phyloP scores from a whole-genome alignment of 2,113 vertebrate genomes.

The Cyphomyrus plagiostoma region DNA sequence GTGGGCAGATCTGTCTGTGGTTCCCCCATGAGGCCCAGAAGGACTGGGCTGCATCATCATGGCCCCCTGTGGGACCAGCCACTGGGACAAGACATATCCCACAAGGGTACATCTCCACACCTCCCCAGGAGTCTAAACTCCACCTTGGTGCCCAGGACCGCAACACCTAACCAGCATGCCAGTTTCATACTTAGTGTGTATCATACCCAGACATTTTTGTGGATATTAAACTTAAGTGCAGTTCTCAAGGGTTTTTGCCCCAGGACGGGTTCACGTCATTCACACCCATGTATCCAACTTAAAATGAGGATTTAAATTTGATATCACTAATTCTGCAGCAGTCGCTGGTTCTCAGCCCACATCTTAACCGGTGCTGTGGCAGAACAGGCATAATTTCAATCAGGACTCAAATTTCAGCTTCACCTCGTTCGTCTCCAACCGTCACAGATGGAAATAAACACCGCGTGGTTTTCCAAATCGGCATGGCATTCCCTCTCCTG shows the following conservation, averaged over 20 bases:
- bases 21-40: background rate
- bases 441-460: background rate
- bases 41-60: background rate
- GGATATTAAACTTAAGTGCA: background rate
- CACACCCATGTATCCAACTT: background rate
- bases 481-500: too few relatives aligned
- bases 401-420: background rate
- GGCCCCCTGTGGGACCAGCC: background rate
- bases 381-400: background rate
- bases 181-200: background rate
- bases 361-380: background rate
- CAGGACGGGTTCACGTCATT: background rate
- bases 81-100: background rate
- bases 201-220: background rate
- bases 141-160: background rate
- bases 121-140: background rate
- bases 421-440: background rate
- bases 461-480: background rate
- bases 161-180: background rate
- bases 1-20: background rate
- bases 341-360: background rate
- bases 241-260: background rate
- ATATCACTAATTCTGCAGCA: background rate
- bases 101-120: background rate
- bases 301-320: constrained; percentile 6